A percentile compares a stretch with the other conserved stretches of the same genome.
These are phyloP conservation scores for Aptenodytes forsteri DNA, from an alignment of 2,113 vertebrate genomes.

Conservation along the genomic window DNA sequence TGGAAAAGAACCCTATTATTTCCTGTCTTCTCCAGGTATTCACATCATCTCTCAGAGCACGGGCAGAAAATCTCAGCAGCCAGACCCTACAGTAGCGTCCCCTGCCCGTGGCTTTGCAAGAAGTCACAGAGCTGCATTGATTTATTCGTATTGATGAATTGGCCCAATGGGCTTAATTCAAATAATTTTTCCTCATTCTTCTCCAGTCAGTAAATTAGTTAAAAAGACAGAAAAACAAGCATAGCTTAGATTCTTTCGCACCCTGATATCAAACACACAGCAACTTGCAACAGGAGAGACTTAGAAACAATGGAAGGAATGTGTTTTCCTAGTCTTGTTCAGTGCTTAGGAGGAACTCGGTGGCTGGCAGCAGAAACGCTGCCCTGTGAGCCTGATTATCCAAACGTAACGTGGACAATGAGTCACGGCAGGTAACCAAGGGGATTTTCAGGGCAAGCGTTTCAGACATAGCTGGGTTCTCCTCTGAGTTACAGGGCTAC, in stretches of 20 bases:
- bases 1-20: not conserved
- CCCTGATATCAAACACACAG: conserved; percentile 26
- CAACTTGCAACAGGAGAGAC: conserved; percentile 61
- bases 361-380: not conserved
- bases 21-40: not conserved
- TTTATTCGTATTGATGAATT: not conserved
- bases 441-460: not conserved
- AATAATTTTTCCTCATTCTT: conserved; percentile 50
- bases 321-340: not conserved
- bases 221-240: conserved; percentile 20
- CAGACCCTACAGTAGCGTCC: not conserved
- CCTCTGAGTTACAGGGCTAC: not conserved
- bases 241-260: conserved; percentile 30
- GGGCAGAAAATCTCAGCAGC: not conserved
- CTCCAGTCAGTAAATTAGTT: conserved; percentile 32
- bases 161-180: not conserved
- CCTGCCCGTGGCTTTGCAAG: not conserved
- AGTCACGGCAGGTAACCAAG: conserved; percentile 49
- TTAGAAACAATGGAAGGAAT: conserved; percentile 59
- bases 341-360: not conserved
- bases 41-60: not conserved
- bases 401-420: not conserved
- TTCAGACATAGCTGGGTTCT: not conserved
- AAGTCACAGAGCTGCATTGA: not conserved
- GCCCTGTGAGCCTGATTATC: not conserved